Evolutionary conservation across 2,113 vertebrate species (phyloP), one percentile per base, ranked within the genome.

Genomic region (Varanus komodoensis): DNA sequence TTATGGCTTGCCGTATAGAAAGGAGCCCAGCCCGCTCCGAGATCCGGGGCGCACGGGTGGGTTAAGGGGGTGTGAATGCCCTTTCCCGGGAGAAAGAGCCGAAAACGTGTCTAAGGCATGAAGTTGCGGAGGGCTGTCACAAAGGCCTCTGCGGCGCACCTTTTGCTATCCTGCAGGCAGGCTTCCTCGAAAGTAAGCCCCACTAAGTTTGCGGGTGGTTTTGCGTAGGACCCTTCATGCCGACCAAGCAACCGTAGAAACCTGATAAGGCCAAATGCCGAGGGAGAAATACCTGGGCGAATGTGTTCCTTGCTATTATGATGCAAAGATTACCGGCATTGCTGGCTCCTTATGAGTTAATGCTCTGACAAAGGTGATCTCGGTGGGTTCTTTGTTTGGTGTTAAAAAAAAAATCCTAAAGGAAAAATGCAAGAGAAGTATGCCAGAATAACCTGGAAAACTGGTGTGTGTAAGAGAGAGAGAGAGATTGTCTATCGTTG

Each of bases 1-100:
- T 68, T 91, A 94, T 94, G 80, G 91, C 92, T 93, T 6, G 87
- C 86, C 67, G 3, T 74, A 77, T 68, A 91, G 78, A 44, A 44
- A 68, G 34, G 6, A 50, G 77, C 68, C 75, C 86, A 86, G 57
- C 83, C 83, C 82, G 89, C 89, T 85, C 44, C 71, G 52, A 68
- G 81, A 81, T 61, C 21, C 57, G 11, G 32, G 23, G 29, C n/a
- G 29, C 29, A 52, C 6, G 19, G 9, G n/a, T 12, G 27, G 12
- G n/a, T 61, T 82, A 19, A 64, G 14, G 6, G 32, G 50, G 52
- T 52, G 29, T 81, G 52, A 17, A 11, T 48, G 12, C 17, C 25
- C 38, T 67, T 27, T 21, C 44, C 57, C 67, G 25, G 25, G 38
- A 32, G 23, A 44, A 44, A 44, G 38, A 67, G 4, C 32, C 34